Base-by-base conservation (phyloP, 92 coral and sea anemone species). In the Palythoa grandis region DNA sequence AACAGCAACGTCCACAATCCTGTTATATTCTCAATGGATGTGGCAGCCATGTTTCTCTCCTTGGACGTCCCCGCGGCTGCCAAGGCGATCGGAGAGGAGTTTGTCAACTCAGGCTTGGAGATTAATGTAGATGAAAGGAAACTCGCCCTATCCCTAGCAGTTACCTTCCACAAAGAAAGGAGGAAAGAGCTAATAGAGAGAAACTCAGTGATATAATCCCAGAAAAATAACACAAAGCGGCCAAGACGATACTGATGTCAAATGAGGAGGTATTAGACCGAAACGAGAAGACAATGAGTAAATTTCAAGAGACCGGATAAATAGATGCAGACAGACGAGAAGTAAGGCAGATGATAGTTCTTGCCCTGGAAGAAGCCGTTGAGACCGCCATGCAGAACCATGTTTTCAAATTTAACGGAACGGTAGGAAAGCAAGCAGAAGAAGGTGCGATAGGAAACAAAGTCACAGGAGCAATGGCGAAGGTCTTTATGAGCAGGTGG, bases 351-450 rank as follows among this genome's bases (percentile, higher is more conserved):
- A 12, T 72, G 77, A 72, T 40, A 3, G 77, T 1, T 23, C 50
- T 71, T 43, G 75, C 75, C 75, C 75, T 71, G 16, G 76, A 71
- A 14, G 65, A 76, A 52, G 82, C 65, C 48, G 38, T 76, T 1
- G 43, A 57, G 63, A 52, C 67, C 38, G 65, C 47, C 4, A 52
- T 52, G 65, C 14, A 50, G 63, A 76, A 57, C 19, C 63, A 47
- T 57, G 43, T 52, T 2, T 76, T 40, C 23, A 47, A 2, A 14
- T 76, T 76, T 37, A 76, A 23, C 50, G 82, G 82, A 17, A 16
- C 10, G 40, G 67, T 76, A 11, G 3, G 82, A 70, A 70, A 11
- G 0, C 54, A 52, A 11, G n/a, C n/a, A n/a, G n/a, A n/a, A n/a
- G n/a, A n/a, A n/a, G n/a, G n/a, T n/a, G n/a, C n/a, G n/a, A n/a